Percentiles rank a stretch among this genome's conserved stretches.
Conservation (phyloP, 1,140 invertebrate species). For the Nebria ingens region DNA sequence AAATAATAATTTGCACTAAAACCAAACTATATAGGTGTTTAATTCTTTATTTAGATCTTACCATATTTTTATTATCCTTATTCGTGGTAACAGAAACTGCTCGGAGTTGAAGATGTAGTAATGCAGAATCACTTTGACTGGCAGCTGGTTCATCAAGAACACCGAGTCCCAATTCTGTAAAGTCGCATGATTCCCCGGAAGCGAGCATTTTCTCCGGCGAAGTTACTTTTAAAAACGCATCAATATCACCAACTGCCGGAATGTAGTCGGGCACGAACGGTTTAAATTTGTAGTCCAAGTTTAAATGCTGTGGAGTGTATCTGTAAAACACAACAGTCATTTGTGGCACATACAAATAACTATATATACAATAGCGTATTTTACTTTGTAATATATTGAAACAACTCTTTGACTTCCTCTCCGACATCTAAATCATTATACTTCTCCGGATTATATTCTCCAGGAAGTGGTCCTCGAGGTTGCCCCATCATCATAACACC, state of each 20-base stretch:
- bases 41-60: too few relatives aligned
- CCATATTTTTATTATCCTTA: slow-evolving; percentile 16
- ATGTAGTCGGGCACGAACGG: slow-evolving; percentile 96
- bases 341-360: slow-evolving; percentile 5
- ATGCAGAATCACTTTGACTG: slow-evolving; percentile 88
- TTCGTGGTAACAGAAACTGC: slow-evolving; percentile 51
- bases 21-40: too few relatives aligned
- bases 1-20: too few relatives aligned
- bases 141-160: slow-evolving; percentile 92
- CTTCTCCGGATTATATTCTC: slow-evolving; percentile 73
- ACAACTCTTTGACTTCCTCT: slow-evolving; percentile 81
- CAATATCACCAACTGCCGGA: slow-evolving; percentile 95
- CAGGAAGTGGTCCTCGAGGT: slow-evolving; percentile 16
- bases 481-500: not conserved
- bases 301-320: slow-evolving; percentile 86
- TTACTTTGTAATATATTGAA: slow-evolving; percentile 85
- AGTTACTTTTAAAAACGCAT: slow-evolving; percentile 91
- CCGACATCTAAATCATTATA: slow-evolving; percentile 76
- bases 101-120: slow-evolving; percentile 85
- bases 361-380: slow-evolving; percentile 17
- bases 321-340: slow-evolving; percentile 36
- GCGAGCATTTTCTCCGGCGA: slow-evolving; percentile 50
- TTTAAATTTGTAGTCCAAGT: slow-evolving; percentile 79
- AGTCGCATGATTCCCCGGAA: slow-evolving; percentile 17
- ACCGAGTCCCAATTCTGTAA: slow-evolving; percentile 55